phyloP scores from a whole-genome alignment of 1,140 invertebrate genomes.

The Sipha flava region DNA sequence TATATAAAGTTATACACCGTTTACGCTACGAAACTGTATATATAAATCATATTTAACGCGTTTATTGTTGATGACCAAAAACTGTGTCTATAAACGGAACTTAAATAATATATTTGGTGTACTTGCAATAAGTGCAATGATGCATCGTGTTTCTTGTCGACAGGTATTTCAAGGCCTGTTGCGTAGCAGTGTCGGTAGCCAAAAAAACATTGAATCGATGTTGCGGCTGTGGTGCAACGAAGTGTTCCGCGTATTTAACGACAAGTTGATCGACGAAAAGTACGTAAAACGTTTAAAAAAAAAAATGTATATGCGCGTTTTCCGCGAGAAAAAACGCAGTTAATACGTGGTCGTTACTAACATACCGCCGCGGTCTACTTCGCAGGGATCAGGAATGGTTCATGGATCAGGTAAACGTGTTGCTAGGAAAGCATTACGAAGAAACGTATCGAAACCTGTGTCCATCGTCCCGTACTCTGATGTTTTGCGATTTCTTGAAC shows the following conservation, averaged over 20 bases:
- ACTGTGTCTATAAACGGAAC: too few relatives aligned
- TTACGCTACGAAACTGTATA: too few relatives aligned
- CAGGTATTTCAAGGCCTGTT: slow-evolving; percentile 65
- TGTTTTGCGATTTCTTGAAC: slow-evolving; percentile 28
- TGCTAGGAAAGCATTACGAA: not conserved
- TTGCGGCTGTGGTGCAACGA: slow-evolving; percentile 74
- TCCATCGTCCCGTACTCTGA: slow-evolving; percentile 18
- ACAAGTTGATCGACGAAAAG: slow-evolving; percentile 67
- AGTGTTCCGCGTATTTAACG: slow-evolving; percentile 69
- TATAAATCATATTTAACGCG: too few relatives aligned
- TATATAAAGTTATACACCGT: too few relatives aligned
- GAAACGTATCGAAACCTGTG: not conserved
- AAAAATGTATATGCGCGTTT: not conserved
- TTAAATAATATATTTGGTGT: too few relatives aligned
- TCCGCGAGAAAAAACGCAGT: not conserved
- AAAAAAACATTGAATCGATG: slow-evolving; percentile 49
- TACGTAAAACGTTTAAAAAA: slow-evolving; percentile 46
- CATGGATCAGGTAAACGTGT: not conserved
- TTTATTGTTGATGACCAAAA: too few relatives aligned
- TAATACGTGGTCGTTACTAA: too few relatives aligned
- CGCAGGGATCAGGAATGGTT: slow-evolving; percentile 7
- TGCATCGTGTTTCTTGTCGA: not conserved
- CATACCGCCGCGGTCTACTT: not conserved
- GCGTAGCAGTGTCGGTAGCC: slow-evolving; percentile 55
- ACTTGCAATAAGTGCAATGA: too few relatives aligned